Evolutionary conservation across 30 jellyfish, hydroid and myxozoan genomes (phyloP).

Genomic region (Nemopilema nomurai): DNA sequence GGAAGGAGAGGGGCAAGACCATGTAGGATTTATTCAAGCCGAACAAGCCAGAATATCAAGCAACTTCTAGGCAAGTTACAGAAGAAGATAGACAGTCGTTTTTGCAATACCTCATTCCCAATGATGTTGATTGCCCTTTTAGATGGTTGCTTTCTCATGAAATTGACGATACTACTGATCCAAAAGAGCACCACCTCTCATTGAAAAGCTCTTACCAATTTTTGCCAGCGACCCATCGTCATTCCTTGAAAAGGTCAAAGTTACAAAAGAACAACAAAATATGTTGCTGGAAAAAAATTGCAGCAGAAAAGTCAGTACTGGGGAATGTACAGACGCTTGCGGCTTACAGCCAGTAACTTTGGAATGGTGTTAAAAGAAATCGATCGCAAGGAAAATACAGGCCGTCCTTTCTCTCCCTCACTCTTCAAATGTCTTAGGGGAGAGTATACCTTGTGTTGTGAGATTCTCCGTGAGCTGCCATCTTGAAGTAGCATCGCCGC

Average conservation of each 20-base stretch:
- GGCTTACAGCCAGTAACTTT: background rate
- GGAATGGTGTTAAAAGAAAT: slow-evolving; percentile 1
- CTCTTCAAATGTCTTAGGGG: slow-evolving; percentile 30
- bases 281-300: background rate
- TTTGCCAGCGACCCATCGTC: slow-evolving; percentile 12
- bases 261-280: slow-evolving; percentile 1
- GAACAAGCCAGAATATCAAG: slow-evolving; percentile 29
- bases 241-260: slow-evolving; percentile 3
- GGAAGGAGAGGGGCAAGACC: slow-evolving; percentile 16
- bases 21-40: slow-evolving; percentile 4
- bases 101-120: slow-evolving; percentile 5
- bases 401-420: slow-evolving; percentile 48
- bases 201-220: slow-evolving; percentile 26
- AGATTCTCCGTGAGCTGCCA: no score
- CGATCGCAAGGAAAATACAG: slow-evolving; percentile 24
- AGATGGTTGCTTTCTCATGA: slow-evolving; percentile 48
- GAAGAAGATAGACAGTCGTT: slow-evolving; percentile 22
- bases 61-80: slow-evolving; percentile 31
- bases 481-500: no score
- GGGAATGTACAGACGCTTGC: slow-evolving; percentile 7
- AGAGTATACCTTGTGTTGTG: background rate
- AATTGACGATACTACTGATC: slow-evolving; percentile 9
- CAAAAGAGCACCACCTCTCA: slow-evolving; percentile 40
- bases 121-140: slow-evolving; percentile 50
- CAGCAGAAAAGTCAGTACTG: background rate